Evolutionary conservation across 2,113 vertebrate genomes (phyloP), one percentile per base, ranked within the genome.

Genomic region (Ptychochromis oligacanthus): DNA sequence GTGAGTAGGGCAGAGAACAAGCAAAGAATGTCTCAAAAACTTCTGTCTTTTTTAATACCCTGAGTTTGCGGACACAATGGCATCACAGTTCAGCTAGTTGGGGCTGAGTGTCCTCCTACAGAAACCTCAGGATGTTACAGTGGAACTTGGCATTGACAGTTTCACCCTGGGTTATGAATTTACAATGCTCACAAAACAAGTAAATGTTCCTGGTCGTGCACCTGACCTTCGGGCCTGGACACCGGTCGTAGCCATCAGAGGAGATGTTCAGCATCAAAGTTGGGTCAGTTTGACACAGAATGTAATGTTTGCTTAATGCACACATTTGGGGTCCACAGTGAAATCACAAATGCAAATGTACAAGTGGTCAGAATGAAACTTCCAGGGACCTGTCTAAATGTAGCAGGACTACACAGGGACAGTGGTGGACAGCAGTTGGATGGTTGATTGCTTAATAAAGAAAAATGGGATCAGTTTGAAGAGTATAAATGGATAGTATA

Each of bases 281-380:
- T 64, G n/a, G 1, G 38, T 38, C 60, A 0, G 12, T 8, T 22
- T 64, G 20, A 64, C 38, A 20, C 60, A 64, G 34, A 62, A 61
- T 36, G n/a, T 11, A 11, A 28, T 62, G 0, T 62, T 62, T 62
- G 5, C 59, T 36, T 0, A 36, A 20, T n/a, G 10, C 36, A 34
- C 60, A 62, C 60, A 36, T 62, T 62, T 13, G 34, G 38, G 2
- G 5, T 38, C n/a, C 7, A 38, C 34, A 38, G 34, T 38, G 34
- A 62, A n/a, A 38, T 38, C 60, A 62, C 34, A 62, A 38, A n/a
- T n/a, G 10, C 34, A 31, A 6, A 38, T 38, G 20, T 36, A 38
- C 60, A 60, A 60, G 58, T 60, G 31, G 28, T 60, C 58, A 60
- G 58, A 60, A 18, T 18, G 15, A 15, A 60, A 31, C 58, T 60